Conservation (phyloP, 2,888 invertebrate genomes). For the Apotomis turbidana region DNA sequence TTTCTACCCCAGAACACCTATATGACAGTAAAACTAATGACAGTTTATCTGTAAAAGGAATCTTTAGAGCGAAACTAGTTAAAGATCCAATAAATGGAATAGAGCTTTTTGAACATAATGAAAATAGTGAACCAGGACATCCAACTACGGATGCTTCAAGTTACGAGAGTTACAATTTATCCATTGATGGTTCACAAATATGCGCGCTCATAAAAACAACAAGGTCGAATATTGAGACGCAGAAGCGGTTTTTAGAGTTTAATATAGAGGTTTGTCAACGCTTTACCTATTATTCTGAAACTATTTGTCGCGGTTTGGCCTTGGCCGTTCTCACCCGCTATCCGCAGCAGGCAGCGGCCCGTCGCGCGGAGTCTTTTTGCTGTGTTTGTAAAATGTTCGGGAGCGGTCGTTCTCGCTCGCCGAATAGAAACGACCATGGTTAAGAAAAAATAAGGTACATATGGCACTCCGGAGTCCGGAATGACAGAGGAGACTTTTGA, state of each 20-base stretch:
- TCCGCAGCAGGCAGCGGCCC: too few relatives aligned
- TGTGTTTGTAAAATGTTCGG: too few relatives aligned
- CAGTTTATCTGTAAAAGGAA: constrained; percentile 51
- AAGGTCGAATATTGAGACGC: constrained; percentile 63
- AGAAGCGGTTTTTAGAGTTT: constrained; percentile 61
- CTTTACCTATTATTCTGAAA: too few relatives aligned
- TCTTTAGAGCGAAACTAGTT: constrained; percentile 49
- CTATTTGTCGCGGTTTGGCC: too few relatives aligned
- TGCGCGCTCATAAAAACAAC: constrained; percentile 56
- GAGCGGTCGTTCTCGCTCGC: too few relatives aligned
- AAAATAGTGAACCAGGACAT: constrained; percentile 36
- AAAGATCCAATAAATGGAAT: constrained; percentile 32
- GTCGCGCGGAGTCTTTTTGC: too few relatives aligned
- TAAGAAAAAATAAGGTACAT: too few relatives aligned
- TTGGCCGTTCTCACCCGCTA: too few relatives aligned
- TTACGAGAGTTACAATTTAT: constrained; percentile 51
- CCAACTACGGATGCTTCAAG: constrained; percentile 39
- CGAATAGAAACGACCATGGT: too few relatives aligned
- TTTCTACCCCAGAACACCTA: constrained; percentile 52
- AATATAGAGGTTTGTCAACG: constrained; percentile 62
- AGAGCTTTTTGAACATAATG: constrained; percentile 18
- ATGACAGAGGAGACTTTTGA: too few relatives aligned
- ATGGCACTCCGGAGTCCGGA: too few relatives aligned
- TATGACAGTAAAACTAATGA: constrained; percentile 47
- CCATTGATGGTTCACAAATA: constrained; percentile 49